Conservation (phyloP, 2,113 vertebrate genomes). For the Barnardius zonarius region DNA sequence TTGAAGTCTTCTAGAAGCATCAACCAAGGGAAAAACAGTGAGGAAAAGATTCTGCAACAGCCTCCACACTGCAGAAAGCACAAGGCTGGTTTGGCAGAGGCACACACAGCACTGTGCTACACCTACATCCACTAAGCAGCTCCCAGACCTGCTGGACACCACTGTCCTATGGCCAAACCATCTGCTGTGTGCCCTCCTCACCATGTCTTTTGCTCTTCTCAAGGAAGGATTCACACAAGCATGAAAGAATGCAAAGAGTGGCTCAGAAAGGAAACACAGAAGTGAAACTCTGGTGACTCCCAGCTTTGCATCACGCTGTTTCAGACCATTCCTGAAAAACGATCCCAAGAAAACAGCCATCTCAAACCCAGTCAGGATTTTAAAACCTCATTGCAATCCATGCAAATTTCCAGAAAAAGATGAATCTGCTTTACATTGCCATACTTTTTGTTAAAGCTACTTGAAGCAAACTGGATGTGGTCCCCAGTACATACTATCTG, state of each 20-base stretch:
- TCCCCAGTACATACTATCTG: background rate
- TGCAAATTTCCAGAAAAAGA: background rate
- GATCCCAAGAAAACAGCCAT: background rate
- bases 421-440: background rate
- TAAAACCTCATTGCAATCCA: background rate
- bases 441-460: background rate
- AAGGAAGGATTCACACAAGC: background rate
- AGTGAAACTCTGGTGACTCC: background rate
- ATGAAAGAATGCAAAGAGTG: background rate
- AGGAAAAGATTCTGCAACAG: background rate
- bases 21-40: background rate
- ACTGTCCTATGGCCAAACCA: background rate
- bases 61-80: background rate
- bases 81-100: background rate
- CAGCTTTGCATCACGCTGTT: background rate
- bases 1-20: background rate
- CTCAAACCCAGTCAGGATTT: background rate
- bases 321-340: background rate
- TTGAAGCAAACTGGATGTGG: background rate
- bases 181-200: background rate
- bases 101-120: background rate
- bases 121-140: fast-evolving
- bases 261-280: background rate
- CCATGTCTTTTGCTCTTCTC: background rate
- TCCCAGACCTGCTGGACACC: background rate